Percentiles rank a stretch among this genome's conserved stretches.
These are phyloP conservation scores for Ethmia dodecea DNA, from an alignment of 2,888 invertebrate species.

Conservation along the genomic window DNA sequence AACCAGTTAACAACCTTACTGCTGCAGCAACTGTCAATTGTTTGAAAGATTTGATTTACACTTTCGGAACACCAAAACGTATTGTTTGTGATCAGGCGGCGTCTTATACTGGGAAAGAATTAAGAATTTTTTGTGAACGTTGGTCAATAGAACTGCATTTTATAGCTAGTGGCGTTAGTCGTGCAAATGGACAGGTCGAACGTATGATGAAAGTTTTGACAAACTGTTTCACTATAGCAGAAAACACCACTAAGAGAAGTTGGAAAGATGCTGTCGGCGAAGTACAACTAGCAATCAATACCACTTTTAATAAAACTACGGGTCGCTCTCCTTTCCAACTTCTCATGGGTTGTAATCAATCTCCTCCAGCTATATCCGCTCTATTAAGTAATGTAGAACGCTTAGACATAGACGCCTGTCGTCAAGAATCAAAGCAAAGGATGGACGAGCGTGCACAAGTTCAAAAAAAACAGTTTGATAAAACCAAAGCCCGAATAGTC, in stretches of 20 bases:
- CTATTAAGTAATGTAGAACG: conserved; percentile 14
- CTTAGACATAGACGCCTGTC: conserved; percentile 1
- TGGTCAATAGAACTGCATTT: conserved; percentile 15
- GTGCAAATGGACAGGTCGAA: conserved; percentile 20
- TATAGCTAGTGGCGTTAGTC: conserved; percentile 15
- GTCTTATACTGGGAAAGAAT: conserved; percentile 2
- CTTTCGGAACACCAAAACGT: conserved; percentile 17
- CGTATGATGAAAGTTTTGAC: conserved; percentile 18
- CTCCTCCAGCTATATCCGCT: conserved; percentile 15
- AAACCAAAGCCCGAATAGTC: conserved; percentile 9
- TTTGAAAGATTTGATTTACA: conserved; percentile 7
- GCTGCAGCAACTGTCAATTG: conserved; percentile 8
- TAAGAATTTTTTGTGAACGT: conserved; percentile 10
- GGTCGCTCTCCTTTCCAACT: conserved; percentile 1
- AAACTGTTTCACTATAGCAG: conserved; percentile 17
- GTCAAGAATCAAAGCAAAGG: not conserved
- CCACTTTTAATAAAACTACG: conserved; percentile 6
- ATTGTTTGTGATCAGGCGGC: conserved; percentile 19
- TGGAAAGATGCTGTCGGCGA: conserved; percentile 21
- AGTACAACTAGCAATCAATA: conserved; percentile 20
- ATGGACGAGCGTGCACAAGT: not conserved
- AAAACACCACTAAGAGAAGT: conserved; percentile 11
- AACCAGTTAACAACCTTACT: conserved; percentile 13
- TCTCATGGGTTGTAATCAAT: conserved; percentile 4
- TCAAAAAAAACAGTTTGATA: conserved; percentile 8